Evolutionary conservation across 2,797 vertebrate genomes (phyloP).

Genomic region (Rhabdomys pumilio): DNA sequence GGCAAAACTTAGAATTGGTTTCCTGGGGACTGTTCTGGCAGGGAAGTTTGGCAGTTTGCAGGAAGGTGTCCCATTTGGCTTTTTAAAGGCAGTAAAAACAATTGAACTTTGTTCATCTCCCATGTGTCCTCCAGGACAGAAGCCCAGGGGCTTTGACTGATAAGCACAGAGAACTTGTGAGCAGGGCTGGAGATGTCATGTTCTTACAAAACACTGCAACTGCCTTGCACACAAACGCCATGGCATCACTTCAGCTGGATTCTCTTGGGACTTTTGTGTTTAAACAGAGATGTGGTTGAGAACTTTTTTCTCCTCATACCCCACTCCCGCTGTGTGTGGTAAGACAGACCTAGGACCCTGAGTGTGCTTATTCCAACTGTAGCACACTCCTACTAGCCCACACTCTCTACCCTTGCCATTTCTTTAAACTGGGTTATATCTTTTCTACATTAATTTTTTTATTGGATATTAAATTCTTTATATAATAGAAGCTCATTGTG

Average conservation of each 20-base stretch:
- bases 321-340: background rate
- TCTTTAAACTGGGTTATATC: no score
- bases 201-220: background rate
- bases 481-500: background rate
- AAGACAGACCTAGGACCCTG: background rate
- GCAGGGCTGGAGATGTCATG: background rate
- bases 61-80: background rate
- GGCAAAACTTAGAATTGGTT: constrained; percentile 70
- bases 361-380: background rate
- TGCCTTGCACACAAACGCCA: background rate
- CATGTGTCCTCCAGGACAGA: background rate
- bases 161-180: background rate
- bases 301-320: background rate
- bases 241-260: background rate
- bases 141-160: background rate
- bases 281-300: background rate
- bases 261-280: background rate
- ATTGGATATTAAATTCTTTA: background rate
- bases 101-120: background rate
- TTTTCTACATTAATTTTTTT: background rate
- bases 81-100: background rate
- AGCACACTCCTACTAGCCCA: background rate
- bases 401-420: background rate
- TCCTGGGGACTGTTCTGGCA: background rate
- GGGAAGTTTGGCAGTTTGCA: background rate